A percentile compares a stretch with the other conserved stretches of the same genome.
phyloP scores from a whole-genome alignment of 2,888 invertebrate species.

The Melanargia galathea region DNA sequence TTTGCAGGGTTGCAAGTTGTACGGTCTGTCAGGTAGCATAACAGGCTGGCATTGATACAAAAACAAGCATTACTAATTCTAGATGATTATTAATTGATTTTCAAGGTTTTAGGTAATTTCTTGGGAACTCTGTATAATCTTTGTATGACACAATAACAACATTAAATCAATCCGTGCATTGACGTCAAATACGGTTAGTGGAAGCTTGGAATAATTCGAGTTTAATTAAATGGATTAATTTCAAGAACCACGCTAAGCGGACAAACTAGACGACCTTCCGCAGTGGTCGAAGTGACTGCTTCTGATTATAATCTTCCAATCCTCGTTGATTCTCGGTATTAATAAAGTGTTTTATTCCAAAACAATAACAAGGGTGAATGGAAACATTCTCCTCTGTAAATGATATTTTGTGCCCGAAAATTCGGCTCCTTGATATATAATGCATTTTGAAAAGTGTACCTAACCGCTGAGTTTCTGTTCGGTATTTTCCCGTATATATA shows the following conservation, averaged over 20 bases:
- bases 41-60: not conserved
- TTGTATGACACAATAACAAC: not conserved
- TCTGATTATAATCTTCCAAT: not conserved
- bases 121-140: not conserved
- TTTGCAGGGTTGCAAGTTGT: too few relatives aligned
- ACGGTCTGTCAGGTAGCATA: not conserved
- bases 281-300: not conserved
- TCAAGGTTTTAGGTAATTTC: not conserved
- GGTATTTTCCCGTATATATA: too few relatives aligned
- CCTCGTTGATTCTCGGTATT: not conserved
- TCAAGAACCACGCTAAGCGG: not conserved
- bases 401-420: too few relatives aligned
- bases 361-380: too few relatives aligned
- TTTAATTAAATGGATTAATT: slow-evolving; percentile 8
- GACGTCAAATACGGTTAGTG: slow-evolving; percentile 15
- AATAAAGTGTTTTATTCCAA: not conserved
- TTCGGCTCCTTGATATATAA: too few relatives aligned
- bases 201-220: slow-evolving; percentile 12
- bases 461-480: too few relatives aligned
- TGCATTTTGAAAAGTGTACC: too few relatives aligned
- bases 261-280: not conserved
- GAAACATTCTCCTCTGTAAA: too few relatives aligned
- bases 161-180: slow-evolving; percentile 2
- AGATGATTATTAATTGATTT: too few relatives aligned
- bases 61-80: not conserved